Conservation (phyloP, 2,797 vertebrate species). For the Nyctibius grandis region DNA sequence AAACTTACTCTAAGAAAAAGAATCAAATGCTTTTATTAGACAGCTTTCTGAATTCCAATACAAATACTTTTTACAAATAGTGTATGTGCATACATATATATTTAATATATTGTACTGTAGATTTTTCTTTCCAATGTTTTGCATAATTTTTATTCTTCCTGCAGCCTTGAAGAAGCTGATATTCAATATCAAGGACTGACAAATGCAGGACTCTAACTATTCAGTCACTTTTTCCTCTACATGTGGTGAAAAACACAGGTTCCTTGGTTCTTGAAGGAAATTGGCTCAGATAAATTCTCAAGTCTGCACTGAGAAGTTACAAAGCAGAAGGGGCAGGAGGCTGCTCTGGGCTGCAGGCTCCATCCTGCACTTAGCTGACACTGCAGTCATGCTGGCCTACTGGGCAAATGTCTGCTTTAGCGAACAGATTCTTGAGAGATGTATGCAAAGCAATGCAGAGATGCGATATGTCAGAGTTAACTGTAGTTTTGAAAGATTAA, state of each 20-base stretch:
- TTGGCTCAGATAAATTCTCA: background rate
- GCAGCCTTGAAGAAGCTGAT: background rate
- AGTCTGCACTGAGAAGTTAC: background rate
- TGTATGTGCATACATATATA: background rate
- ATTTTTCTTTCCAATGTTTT: background rate
- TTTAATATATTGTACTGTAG: background rate
- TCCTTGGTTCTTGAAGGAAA: background rate
- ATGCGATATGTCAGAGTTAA: too few relatives aligned
- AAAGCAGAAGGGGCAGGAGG: background rate
- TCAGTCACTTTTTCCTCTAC: background rate
- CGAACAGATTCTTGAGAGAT: background rate
- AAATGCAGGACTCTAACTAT: background rate
- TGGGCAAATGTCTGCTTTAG: background rate
- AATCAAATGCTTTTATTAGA: background rate
- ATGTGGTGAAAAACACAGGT: background rate
- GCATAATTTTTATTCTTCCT: background rate
- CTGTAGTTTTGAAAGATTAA: background rate
- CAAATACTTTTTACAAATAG: background rate
- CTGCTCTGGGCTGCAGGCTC: background rate
- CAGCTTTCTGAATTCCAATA: background rate
- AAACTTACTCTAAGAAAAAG: background rate
- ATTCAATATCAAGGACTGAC: background rate
- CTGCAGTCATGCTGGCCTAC: fast-evolving
- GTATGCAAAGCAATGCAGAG: fast-evolving
- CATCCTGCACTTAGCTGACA: fast-evolving